phyloP scores from a whole-genome alignment of 2,888 invertebrate genomes.

The Cremastobaeus sp. region DNA sequence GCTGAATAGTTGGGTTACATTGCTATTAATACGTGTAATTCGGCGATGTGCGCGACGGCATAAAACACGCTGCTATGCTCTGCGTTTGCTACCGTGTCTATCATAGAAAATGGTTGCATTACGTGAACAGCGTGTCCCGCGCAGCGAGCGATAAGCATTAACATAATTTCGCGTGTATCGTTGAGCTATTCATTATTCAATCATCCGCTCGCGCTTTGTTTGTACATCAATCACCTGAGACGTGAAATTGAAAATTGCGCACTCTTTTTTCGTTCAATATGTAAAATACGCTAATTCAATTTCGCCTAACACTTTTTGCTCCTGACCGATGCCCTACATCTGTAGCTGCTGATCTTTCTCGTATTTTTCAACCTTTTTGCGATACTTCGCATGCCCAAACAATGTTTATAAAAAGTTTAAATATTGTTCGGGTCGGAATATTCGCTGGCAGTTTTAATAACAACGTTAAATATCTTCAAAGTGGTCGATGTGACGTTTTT shows the following conservation, averaged over 20 bases:
- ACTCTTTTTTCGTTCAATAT: background rate
- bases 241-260: conserved; percentile 19
- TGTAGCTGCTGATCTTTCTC: no score
- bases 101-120: conserved; percentile 35
- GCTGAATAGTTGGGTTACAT: conserved; percentile 22
- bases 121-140: conserved; percentile 28
- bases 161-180: conserved; percentile 35
- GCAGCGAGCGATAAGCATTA: conserved; percentile 37
- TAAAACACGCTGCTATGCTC: conserved; percentile 25
- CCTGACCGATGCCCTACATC: no score
- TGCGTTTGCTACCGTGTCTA: conserved; percentile 21
- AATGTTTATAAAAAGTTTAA: no score
- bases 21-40: conserved; percentile 7
- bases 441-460: no score
- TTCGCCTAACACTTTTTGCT: no score
- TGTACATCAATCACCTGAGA: conserved; percentile 30
- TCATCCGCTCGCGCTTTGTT: conserved; percentile 31
- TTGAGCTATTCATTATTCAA: conserved; percentile 38
- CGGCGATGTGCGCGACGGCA: conserved; percentile 4
- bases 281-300: conserved; percentile 16
- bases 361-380: no score
- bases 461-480: no score
- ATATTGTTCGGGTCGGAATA: no score
- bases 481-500: no score
- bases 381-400: no score